phyloP scores from a whole-genome alignment of 2,113 vertebrate species.

The Tragulus kanchil region DNA sequence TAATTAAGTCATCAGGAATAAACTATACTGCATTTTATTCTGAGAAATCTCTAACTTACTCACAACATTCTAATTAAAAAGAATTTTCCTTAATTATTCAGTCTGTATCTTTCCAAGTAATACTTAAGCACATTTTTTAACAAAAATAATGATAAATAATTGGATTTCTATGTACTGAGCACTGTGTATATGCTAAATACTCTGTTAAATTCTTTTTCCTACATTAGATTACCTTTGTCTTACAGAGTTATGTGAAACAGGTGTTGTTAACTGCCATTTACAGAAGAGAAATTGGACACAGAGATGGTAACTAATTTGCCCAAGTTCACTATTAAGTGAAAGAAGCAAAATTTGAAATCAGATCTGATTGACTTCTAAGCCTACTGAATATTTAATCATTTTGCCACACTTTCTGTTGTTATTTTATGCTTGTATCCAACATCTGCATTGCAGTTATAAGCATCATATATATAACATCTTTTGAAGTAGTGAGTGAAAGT shows the following conservation, averaged over 20 bases:
- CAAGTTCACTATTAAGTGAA: not conserved
- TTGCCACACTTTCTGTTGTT: not conserved
- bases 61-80: not conserved
- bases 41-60: slow-evolving; percentile 46
- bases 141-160: not conserved
- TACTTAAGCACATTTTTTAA: not conserved
- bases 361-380: not conserved
- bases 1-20: slow-evolving; percentile 56
- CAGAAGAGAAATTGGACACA: not conserved
- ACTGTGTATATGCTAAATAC: not conserved
- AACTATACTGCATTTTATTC: slow-evolving; percentile 4
- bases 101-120: not conserved
- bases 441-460: not conserved
- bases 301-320: not conserved
- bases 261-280: not conserved
- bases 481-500: not conserved
- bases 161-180: not conserved
- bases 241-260: not conserved
- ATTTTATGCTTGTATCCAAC: not conserved
- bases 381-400: slow-evolving; percentile 10
- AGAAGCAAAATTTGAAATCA: slow-evolving; percentile 24
- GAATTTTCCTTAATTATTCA: not conserved
- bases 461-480: not conserved
- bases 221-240: not conserved
- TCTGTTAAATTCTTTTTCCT: not conserved